Conservation (phyloP, 2,797 vertebrate genomes). For the Pogoniulus pusillus region DNA sequence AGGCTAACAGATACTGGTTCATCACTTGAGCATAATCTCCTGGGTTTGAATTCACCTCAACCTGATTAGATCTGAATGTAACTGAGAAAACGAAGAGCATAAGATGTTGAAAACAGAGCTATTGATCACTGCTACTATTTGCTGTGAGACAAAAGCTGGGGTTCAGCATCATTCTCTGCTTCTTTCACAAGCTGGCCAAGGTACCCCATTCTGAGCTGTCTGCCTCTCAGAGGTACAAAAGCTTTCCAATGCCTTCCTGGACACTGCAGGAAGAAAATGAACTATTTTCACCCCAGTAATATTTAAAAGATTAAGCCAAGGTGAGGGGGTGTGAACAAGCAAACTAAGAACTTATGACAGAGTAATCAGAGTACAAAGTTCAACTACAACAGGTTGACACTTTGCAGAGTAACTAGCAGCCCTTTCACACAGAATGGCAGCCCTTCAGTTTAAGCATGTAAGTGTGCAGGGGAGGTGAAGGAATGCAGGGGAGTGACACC, state of each 20-base stretch:
- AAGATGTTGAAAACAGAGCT: too few relatives aligned
- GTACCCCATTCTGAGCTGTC: background rate
- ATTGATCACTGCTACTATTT: too few relatives aligned
- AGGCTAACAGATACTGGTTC: too few relatives aligned
- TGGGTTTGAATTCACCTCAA: too few relatives aligned
- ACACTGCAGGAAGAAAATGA: background rate
- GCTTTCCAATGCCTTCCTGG: background rate
- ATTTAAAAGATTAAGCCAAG: background rate
- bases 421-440: background rate
- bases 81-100: too few relatives aligned
- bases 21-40: too few relatives aligned
- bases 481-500: background rate
- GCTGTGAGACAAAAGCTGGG: too few relatives aligned
- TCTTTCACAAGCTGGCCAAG: too few relatives aligned
- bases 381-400: background rate
- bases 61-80: too few relatives aligned
- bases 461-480: background rate
- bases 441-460: background rate
- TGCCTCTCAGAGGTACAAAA: background rate
- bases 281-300: background rate
- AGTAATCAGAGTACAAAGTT: background rate
- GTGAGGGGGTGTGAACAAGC: background rate
- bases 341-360: background rate
- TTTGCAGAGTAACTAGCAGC: background rate
- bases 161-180: too few relatives aligned